Base-by-base conservation (phyloP, 2,113 vertebrate genomes). In the Mystacornis crossleyi region DNA sequence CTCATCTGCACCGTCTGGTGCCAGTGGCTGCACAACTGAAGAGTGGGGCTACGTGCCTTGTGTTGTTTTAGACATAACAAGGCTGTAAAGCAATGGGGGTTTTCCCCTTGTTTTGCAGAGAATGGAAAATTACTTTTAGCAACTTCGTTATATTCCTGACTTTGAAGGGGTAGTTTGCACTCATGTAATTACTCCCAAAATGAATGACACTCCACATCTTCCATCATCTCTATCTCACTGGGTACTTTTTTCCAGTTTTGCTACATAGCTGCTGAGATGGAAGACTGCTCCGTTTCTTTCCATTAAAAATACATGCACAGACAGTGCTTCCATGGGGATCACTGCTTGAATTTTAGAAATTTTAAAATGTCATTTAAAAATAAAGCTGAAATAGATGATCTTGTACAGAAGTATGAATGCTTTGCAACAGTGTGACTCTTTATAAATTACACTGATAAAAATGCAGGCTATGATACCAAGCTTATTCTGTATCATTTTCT, bases 291-390 rank as follows among this genome's bases (percentile, higher is more conserved):
- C 3, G 13, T 78, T 78, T 91, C 61, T 78, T 78, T 48, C 61
- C 55, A 65, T 87, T 75, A 94, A 95, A 96, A 79, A 72, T 18
- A 54, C 12, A 48, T 25, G 19, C 58, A 72, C 8, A 55, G 29
- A 64, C 28, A 90, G 45, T 42, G 42, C 67, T 80, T 83, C 67
- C 58, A 62, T 38, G 25, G 25, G 65, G 21, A 60, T 19, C 83
- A 64, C 20, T 86, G 54, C n/a, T 40, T 95, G 48, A 50, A 64
- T 83, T 78, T 70, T 47, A 50, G 12, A 78, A 48, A 26, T 93
- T 74, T 65, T 20, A 33, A 92, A 94, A 86, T 67, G 36, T 53
- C 13, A 50, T 74, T 93, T 86, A 71, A 82, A 92, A 92, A 55
- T 84, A 87, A 80, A 69, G 25, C 43, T 93, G 24, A 82, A 90